These are phyloP conservation scores for Craterocephalus amniculus DNA, from an alignment of 2,797 vertebrate genomes.

Conservation along the genomic window DNA sequence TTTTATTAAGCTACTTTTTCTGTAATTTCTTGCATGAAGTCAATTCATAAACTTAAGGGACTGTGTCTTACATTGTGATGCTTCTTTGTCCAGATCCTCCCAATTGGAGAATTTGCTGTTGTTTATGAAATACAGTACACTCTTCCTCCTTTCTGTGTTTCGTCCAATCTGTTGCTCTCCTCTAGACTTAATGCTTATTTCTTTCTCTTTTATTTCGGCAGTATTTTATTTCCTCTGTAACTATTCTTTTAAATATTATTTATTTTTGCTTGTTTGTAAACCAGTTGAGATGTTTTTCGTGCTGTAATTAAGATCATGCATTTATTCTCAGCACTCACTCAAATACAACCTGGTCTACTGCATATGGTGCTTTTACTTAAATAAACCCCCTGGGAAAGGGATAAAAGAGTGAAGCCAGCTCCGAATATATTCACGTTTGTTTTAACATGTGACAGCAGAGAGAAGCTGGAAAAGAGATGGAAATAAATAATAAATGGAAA, in stretches of 20 bases:
- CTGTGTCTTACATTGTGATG: background rate
- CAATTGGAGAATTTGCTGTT: conserved; percentile 1
- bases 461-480: conserved; percentile 58
- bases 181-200: conserved; percentile 6
- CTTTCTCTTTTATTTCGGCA: background rate
- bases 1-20: background rate
- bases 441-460: conserved; percentile 27
- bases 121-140: conserved; percentile 38
- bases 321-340: conserved; percentile 25
- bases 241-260: background rate
- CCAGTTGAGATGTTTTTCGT: conserved; percentile 9
- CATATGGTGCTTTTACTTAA: conserved; percentile 29
- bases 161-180: conserved; percentile 34
- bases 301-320: conserved; percentile 40
- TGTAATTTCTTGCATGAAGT: background rate
- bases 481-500: conserved; percentile 69
- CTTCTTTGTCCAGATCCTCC: conserved; percentile 10
- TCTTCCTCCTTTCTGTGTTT: conserved; percentile 17
- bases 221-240: background rate
- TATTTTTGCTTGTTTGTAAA: conserved; percentile 33
- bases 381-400: conserved; percentile 43
- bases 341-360: conserved; percentile 39
- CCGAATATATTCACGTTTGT: conserved; percentile 29
- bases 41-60: conserved; percentile 1
- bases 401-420: conserved; percentile 34